These are phyloP conservation scores for Proterorhinus semilunaris DNA, from an alignment of 2,113 vertebrate species.

Conservation along the genomic window DNA sequence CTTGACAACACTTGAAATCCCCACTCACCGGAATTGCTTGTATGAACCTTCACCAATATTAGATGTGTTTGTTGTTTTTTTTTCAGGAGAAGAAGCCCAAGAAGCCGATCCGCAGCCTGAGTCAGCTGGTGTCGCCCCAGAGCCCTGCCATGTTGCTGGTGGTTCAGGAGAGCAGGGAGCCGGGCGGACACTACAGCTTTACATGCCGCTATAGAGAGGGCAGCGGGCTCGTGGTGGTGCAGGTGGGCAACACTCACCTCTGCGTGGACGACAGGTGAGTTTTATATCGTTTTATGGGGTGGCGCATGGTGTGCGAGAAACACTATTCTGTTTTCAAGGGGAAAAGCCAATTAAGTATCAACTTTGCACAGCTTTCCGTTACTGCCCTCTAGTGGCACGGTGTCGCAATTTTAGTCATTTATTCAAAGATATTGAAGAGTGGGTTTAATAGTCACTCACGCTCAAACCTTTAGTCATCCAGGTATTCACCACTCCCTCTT, in stretches of 20 bases:
- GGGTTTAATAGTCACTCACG: not conserved
- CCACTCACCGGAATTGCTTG: no score
- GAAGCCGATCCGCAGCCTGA: slow-evolving; percentile 58
- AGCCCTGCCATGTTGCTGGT: slow-evolving; percentile 68
- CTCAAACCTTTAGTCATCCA: slow-evolving; percentile 18
- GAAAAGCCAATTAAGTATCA: not conserved
- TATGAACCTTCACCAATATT: not conserved
- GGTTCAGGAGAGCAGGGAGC: slow-evolving; percentile 50
- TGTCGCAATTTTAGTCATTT: not conserved
- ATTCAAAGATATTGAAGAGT: no score
- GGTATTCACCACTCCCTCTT: slow-evolving; percentile 11
- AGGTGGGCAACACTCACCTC: slow-evolving; percentile 55
- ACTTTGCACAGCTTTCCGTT: not conserved
- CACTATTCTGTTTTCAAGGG: no score
- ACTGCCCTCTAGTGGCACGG: not conserved
- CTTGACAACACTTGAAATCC: no score
- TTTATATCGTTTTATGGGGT: no score
- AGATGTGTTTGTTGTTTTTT: not conserved
- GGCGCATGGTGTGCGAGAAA: no score
- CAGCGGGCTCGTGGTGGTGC: slow-evolving; percentile 62
- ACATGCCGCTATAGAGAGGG: slow-evolving; percentile 45
- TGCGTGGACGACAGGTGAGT: slow-evolving; percentile 70
- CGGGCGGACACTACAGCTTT: slow-evolving; percentile 63
- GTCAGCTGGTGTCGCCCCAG: slow-evolving; percentile 68
- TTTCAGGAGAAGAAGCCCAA: slow-evolving; percentile 56